Percentiles rank a stretch among this genome's conserved stretches.
Evolutionary conservation across 2,797 vertebrate species (phyloP).

Genomic region (Acanthurus tractus): DNA sequence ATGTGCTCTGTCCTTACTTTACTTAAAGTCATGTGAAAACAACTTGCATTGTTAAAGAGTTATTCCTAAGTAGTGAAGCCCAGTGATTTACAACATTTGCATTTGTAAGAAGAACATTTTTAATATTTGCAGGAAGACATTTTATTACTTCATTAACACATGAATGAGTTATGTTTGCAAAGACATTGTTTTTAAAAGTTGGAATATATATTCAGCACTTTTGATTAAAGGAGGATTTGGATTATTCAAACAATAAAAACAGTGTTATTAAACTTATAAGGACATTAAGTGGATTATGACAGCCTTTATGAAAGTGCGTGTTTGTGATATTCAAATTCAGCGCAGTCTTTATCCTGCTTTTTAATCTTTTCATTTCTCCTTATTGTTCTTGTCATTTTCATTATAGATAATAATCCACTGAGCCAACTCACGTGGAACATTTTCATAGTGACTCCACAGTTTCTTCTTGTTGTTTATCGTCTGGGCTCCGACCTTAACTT

Average conservation of each 20-base stretch:
- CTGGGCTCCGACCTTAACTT: neutral
- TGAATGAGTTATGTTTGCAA: neutral
- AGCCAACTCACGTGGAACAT: neutral
- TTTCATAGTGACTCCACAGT: conserved; percentile 18
- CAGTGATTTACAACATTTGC: neutral
- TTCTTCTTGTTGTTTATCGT: neutral
- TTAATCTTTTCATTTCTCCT: conserved; percentile 6
- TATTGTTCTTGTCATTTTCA: neutral
- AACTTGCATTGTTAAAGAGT: neutral
- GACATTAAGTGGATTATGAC: neutral
- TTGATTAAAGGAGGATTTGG: neutral
- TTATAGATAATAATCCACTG: conserved; percentile 14
- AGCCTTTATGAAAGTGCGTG: neutral
- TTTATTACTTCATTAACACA: neutral
- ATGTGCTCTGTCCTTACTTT: no score
- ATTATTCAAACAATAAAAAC: neutral
- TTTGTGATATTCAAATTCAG: neutral
- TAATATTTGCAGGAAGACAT: no score
- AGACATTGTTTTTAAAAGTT: conserved; percentile 2
- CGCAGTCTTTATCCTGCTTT: neutral
- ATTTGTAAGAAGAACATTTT: neutral
- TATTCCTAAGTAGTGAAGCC: neutral
- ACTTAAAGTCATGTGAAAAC: no score
- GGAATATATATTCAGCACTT: neutral
- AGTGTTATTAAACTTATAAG: conserved; percentile 4